phyloP scores from a whole-genome alignment of 2,113 vertebrate genomes.

The Crotalus horridus region DNA sequence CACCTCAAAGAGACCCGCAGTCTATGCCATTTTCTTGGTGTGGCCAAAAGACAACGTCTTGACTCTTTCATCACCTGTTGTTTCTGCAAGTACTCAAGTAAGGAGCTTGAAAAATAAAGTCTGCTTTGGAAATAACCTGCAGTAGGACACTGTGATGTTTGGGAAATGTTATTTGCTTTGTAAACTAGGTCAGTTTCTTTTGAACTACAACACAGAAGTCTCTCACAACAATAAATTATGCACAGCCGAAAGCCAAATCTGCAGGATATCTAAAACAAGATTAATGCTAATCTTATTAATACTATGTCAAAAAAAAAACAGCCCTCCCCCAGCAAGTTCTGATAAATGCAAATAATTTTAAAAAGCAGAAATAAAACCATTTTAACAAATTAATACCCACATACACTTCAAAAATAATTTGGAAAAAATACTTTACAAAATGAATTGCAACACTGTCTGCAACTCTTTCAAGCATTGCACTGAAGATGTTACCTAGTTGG shows the following conservation, averaged over 20 bases:
- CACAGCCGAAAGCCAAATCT: neutral
- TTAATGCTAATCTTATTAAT: neutral
- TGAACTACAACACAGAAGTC: neutral
- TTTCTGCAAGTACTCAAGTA: slow-evolving; percentile 66
- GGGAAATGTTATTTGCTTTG: neutral
- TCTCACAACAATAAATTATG: neutral
- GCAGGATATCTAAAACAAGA: neutral
- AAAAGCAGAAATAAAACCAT: neutral
- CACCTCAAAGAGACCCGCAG: slow-evolving; percentile 66
- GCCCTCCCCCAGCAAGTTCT: neutral
- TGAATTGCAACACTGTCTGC: neutral
- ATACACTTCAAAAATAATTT: neutral
- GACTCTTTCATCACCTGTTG: slow-evolving; percentile 59
- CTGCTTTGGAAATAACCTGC: neutral
- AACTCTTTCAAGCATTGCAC: neutral
- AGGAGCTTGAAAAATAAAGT: slow-evolving; percentile 25
- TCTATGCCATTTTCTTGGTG: slow-evolving; percentile 75
- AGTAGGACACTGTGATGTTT: neutral
- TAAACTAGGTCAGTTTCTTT: neutral
- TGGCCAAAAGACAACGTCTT: slow-evolving; percentile 68
- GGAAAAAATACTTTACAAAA: neutral
- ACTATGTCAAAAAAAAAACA: neutral
- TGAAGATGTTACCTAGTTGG: neutral
- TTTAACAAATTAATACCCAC: neutral
- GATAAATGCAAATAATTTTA: neutral